Evolutionary conservation across 2,797 vertebrate genomes (phyloP), one percentile per base, ranked within the genome.

Genomic region (Chaunax sp.): DNA sequence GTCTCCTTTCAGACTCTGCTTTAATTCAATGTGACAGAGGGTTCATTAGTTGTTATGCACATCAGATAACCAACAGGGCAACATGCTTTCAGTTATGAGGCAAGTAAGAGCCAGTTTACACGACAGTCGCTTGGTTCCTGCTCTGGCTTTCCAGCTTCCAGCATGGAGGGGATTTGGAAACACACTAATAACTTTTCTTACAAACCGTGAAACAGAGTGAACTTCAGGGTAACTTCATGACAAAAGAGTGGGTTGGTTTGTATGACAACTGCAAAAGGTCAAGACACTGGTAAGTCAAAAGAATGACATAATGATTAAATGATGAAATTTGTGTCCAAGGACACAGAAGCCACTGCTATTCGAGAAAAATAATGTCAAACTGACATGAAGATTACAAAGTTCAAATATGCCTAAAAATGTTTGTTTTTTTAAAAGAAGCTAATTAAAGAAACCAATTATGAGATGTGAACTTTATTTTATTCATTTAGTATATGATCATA

Each of bases 51-150:
- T 67, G 64, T 22, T 78, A 16, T 60, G 67, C 72, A 69, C 63
- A 64, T 61, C 64, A 69, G 70, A 55, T 65, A 72, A 62, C 50
- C 49, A 14, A 47, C 45, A 70, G 62, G 66, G 58, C 71, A 76
- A 55, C 11, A 0, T 44, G 68, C 76, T 66, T 79, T 61, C 62
- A 78, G 23, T 72, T 70, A 68, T 16, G 12, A 81, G 30, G 54
- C 38, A 71, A 84, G 87, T 59, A 57, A 76, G 74, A 82, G 46
- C 68, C 54, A 65, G 49, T 71, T 84, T 75, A 69, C 53, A 72
- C 37, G 49, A 67, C 56, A 72, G 44, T 49, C 49, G 12, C 58
- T 45, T 61, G 72, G 69, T 63, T 22, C 25, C 69, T 64, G 63
- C 9, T 12, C 56, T 61, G 55, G 5, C 49, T 64, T 43, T 45